Evolutionary conservation across 2,113 vertebrate genomes (phyloP).

Genomic region (Cricetomys ansorgei): DNA sequence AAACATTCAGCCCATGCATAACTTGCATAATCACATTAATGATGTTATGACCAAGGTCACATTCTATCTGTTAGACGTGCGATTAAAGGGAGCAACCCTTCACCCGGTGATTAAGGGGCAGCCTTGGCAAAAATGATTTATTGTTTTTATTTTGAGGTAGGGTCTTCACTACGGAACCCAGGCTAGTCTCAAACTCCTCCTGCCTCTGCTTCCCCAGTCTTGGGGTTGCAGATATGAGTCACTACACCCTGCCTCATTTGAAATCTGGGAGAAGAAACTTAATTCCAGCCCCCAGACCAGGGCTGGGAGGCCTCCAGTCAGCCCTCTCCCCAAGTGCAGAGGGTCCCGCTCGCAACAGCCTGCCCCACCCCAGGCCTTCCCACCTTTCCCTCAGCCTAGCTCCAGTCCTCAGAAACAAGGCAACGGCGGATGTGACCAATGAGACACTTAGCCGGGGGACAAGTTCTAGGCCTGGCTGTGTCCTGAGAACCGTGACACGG

Average conservation of each 20-base stretch:
- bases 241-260: background rate
- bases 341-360: background rate
- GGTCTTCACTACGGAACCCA: background rate
- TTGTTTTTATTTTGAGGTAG: background rate
- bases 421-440: background rate
- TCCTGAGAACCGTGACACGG: rapidly evolving
- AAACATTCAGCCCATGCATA: background rate
- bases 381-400: background rate
- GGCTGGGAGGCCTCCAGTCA: background rate
- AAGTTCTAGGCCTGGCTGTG: background rate
- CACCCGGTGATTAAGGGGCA: background rate
- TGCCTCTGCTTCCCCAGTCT: background rate
- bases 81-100: background rate
- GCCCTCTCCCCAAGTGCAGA: background rate
- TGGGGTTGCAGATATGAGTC: background rate
- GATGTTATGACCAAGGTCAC: background rate
- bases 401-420: background rate
- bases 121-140: background rate
- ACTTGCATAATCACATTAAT: background rate
- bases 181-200: background rate
- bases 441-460: background rate
- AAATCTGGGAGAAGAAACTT: background rate
- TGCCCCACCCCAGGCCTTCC: background rate
- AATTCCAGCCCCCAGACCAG: background rate
- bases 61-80: background rate